These are phyloP conservation scores for Andrena haemorrhoa DNA, from an alignment of 2,888 invertebrate species.

Conservation along the genomic window DNA sequence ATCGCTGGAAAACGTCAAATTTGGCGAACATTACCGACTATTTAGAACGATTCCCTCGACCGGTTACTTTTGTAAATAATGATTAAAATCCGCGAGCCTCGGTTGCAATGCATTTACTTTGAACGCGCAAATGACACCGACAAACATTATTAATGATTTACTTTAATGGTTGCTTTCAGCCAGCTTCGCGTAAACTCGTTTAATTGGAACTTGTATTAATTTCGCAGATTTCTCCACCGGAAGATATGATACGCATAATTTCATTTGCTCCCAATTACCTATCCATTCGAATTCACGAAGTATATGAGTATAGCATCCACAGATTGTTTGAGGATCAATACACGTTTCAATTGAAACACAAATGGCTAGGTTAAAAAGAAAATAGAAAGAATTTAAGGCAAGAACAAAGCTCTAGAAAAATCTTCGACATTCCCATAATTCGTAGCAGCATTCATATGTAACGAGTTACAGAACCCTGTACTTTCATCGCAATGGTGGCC, in stretches of 20 bases:
- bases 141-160: background rate
- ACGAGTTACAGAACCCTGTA: background rate
- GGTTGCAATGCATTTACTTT: background rate
- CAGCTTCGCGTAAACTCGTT: background rate
- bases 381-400: too few species aligned
- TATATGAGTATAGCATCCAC: too few species aligned
- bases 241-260: too few species aligned
- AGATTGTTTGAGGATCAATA: too few species aligned
- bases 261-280: too few species aligned
- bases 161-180: background rate
- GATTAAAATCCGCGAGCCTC: slow-evolving; percentile 16
- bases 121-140: background rate
- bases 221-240: background rate
- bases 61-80: slow-evolving; percentile 26
- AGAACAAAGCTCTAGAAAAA: too few species aligned
- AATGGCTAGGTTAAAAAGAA: too few species aligned
- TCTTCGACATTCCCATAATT: too few species aligned
- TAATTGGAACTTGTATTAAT: background rate
- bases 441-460: background rate
- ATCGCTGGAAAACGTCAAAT: slow-evolving; percentile 34
- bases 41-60: slow-evolving; percentile 11
- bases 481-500: slow-evolving; percentile 20
- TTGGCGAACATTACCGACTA: slow-evolving; percentile 26
- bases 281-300: too few species aligned
- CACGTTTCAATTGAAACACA: too few species aligned